phyloP scores from a whole-genome alignment of 1,140 invertebrate genomes.

The Ericerus pela region DNA sequence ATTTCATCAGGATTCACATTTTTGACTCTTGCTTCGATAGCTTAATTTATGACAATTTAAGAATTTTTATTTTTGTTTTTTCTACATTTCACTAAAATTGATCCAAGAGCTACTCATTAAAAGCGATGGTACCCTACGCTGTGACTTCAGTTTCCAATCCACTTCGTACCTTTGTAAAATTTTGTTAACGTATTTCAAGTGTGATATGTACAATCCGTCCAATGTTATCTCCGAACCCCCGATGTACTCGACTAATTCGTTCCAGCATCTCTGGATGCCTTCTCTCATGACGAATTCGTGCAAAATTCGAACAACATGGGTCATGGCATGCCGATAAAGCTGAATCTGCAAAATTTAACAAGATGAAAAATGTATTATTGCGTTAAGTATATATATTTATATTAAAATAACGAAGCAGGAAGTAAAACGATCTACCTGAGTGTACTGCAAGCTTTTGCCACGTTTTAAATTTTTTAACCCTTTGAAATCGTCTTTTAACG shows the following conservation, averaged over 20 bases:
- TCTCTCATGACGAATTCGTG: slow-evolving; percentile 1
- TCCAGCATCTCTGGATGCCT: background rate
- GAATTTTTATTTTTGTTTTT: no score
- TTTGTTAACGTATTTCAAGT: slow-evolving; percentile 3
- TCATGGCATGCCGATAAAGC: background rate
- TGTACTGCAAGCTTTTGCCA: slow-evolving; percentile 1
- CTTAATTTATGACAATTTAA: no score
- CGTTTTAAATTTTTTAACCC: background rate
- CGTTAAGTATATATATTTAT: no score
- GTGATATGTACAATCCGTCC: background rate
- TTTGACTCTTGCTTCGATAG: no score
- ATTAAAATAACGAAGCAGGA: no score
- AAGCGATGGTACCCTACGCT: no score
- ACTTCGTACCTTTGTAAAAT: background rate
- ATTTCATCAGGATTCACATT: no score
- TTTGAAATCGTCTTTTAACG: background rate
- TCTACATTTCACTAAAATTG: no score
- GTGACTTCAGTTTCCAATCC: no score
- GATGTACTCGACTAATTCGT: background rate
- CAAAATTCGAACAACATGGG: background rate
- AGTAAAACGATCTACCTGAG: no score
- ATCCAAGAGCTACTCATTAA: no score
- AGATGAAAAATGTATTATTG: background rate
- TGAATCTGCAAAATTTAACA: background rate
- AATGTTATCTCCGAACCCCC: background rate